Conservation (phyloP, 2,113 vertebrate species). For the Elanus axillaris region DNA sequence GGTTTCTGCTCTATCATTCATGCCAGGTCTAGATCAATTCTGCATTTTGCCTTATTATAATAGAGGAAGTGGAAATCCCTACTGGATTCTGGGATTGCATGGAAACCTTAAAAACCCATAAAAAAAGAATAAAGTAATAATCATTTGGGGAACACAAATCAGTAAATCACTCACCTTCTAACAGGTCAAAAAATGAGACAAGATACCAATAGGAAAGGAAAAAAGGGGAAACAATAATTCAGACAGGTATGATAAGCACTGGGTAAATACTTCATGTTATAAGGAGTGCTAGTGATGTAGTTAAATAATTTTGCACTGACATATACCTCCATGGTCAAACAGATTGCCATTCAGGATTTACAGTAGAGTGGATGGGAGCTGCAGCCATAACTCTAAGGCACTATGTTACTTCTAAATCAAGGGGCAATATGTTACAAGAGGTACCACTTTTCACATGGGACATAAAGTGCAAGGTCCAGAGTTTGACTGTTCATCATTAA, state of each 20-base stretch:
- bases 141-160: background rate
- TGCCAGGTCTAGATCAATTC: background rate
- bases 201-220: background rate
- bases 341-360: background rate
- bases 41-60: background rate
- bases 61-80: background rate
- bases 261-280: background rate
- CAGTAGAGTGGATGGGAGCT: background rate
- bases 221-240: background rate
- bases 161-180: background rate
- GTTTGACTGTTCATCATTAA: background rate
- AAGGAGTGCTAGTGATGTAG: background rate
- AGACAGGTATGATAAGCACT: background rate
- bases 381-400: background rate
- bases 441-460: background rate
- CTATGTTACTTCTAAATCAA: background rate
- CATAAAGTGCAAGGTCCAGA: background rate
- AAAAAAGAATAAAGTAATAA: background rate
- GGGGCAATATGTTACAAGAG: background rate
- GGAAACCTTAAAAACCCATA: background rate
- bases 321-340: background rate
- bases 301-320: background rate
- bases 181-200: background rate
- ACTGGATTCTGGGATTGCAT: background rate
- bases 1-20: background rate